phyloP scores from a whole-genome alignment of 1,140 invertebrate genomes.

The Hypothenemus hampei region DNA sequence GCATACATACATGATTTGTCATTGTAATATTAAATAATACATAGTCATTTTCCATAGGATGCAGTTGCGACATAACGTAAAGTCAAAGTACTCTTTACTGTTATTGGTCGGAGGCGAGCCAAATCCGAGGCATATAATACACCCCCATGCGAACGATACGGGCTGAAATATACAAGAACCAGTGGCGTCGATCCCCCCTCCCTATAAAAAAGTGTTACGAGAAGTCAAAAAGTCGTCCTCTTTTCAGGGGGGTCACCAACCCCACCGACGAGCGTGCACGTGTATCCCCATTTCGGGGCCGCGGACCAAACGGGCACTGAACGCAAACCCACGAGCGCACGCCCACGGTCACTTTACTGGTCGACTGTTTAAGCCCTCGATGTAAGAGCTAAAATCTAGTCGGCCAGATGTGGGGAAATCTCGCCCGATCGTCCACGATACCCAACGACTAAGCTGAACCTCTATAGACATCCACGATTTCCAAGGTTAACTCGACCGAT shows the following conservation, averaged over 20 bases:
- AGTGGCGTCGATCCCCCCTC: no score
- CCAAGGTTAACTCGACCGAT: slow-evolving; percentile 43
- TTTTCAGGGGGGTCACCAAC: slow-evolving; percentile 45
- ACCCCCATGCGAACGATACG: slow-evolving; percentile 30
- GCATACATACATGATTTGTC: no score
- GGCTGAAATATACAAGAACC: no score
- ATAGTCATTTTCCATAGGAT: neutral
- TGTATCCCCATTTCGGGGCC: slow-evolving; percentile 43
- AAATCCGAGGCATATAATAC: slow-evolving; percentile 9
- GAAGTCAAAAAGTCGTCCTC: slow-evolving; percentile 46
- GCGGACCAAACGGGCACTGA: slow-evolving; percentile 25
- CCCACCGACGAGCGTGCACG: slow-evolving; percentile 41
- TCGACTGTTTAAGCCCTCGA: slow-evolving; percentile 43
- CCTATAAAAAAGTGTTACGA: slow-evolving; percentile 40
- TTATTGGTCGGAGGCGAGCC: neutral
- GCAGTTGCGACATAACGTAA: neutral
- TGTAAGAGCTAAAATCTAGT: slow-evolving; percentile 39
- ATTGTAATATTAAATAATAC: no score
- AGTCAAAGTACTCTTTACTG: neutral
- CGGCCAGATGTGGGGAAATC: slow-evolving; percentile 32
- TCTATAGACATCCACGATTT: slow-evolving; percentile 43
- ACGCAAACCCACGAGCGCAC: slow-evolving; percentile 27
- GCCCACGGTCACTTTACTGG: slow-evolving; percentile 37
- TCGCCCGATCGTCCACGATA: slow-evolving; percentile 14
- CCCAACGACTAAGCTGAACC: slow-evolving; percentile 29